phyloP scores from a whole-genome alignment of 2,888 invertebrate species.

The Flexamia atlantica region DNA sequence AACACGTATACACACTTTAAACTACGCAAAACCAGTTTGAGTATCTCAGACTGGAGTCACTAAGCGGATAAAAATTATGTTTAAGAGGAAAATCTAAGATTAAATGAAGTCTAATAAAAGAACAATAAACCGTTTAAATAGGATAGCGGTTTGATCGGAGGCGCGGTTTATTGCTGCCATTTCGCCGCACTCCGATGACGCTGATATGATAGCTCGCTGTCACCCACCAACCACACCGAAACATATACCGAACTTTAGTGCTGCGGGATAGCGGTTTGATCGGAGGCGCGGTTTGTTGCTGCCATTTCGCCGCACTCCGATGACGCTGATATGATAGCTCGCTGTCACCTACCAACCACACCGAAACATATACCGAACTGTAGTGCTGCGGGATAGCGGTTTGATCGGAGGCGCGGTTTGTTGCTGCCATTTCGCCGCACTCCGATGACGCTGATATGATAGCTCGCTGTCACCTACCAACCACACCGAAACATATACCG shows the following conservation, averaged over 20 bases:
- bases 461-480: not conserved
- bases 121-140: slow-evolving; percentile 17
- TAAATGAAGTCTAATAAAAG: not conserved
- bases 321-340: no score
- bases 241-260: no score
- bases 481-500: not conserved
- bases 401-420: slow-evolving; percentile 6
- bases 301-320: no score
- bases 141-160: slow-evolving; percentile 4
- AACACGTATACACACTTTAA: no score
- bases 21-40: no score
- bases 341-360: no score
- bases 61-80: not conserved
- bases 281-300: no score
- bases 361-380: no score
- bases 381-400: not conserved
- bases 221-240: not conserved
- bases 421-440: not conserved
- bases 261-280: no score
- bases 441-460: not conserved
- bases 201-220: not conserved
- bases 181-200: not conserved
- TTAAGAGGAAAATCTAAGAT: not conserved
- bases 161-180: not conserved
- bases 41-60: no score